Evolutionary conservation across 1,140 invertebrate species (phyloP), one percentile per base, ranked within the genome.

Genomic region (Zaprionus vittiger): DNA sequence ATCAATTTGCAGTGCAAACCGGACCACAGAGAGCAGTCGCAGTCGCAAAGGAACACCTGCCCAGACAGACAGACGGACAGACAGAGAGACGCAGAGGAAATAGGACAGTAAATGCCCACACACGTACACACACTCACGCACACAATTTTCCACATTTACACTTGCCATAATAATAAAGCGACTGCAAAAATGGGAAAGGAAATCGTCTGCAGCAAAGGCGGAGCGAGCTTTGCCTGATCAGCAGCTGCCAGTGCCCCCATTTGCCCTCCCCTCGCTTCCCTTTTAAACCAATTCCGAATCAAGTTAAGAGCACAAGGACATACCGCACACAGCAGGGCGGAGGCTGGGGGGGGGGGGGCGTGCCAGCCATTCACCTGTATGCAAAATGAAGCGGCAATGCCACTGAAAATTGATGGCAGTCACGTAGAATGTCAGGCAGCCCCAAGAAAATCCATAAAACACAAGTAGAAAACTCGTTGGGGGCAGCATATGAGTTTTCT

Each of bases 381-480:
- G 84, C 84, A 89, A 89, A 89, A 89, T 89, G 85, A 89, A 81
- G 84, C 85, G 84, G 78, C 85, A 89, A 83, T 73, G 85, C 85
- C 81, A 81, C 78, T 84, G 82, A 85, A 90, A 90, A 90, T 90
- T 90, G 85, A 90, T 90, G 86, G 86, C 85, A 90, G 85, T 90
- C 85, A 90, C 86, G 85, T 90, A 90, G 73, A 68, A 77, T 80
- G 78, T 65, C 77, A 76, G 67, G 68, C 74, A 73, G 65, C 64
- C 68, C 28, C 41, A 76, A 79, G 69, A 87, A 87, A 87, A 83
- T 70, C 78, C 78, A 83, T 80, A 83, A 80, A 79, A 73, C 75
- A 77, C 67, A 77, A 76, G 69, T 69, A 75, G 65, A 79, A 76
- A 85, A 60, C 17, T 37, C 24, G 28, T 57, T 70, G 76, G 66